phyloP scores from a whole-genome alignment of 2,888 invertebrate genomes.

The Molorchus minor region DNA sequence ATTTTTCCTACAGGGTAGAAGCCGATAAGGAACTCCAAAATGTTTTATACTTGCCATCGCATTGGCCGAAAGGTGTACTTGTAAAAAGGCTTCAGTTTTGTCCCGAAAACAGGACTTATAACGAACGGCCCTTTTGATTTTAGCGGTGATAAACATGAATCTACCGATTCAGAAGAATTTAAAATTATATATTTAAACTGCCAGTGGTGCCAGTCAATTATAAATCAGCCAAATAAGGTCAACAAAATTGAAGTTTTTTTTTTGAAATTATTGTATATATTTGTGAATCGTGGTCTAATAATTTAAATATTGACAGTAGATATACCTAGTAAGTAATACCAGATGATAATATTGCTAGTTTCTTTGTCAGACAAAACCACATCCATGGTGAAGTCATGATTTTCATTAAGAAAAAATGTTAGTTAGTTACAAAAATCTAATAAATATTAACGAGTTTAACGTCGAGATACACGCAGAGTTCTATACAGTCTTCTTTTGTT shows the following conservation, averaged over 20 bases:
- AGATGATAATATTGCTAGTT: background rate
- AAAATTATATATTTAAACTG: background rate
- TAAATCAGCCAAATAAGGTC: background rate
- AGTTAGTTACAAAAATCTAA: too few species aligned
- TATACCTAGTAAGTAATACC: background rate
- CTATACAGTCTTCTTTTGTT: too few species aligned
- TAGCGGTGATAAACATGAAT: background rate
- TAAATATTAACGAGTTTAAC: too few species aligned
- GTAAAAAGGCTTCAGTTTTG: background rate
- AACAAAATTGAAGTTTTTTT: background rate
- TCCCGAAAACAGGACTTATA: background rate
- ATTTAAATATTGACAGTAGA: background rate
- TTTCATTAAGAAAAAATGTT: too few species aligned
- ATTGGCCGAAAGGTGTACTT: background rate
- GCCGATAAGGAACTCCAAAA: background rate
- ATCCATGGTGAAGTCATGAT: slow-evolving; percentile 4
- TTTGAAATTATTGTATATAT: too few species aligned
- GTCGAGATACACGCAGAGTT: too few species aligned
- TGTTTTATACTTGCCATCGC: background rate
- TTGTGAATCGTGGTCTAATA: background rate
- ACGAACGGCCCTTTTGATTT: background rate
- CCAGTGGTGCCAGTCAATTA: too few species aligned
- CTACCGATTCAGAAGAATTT: background rate
- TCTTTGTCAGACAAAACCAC: background rate
- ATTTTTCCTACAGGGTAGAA: background rate